Evolutionary conservation across 2,888 invertebrate genomes (phyloP).

Genomic region (Melolontha melolontha): DNA sequence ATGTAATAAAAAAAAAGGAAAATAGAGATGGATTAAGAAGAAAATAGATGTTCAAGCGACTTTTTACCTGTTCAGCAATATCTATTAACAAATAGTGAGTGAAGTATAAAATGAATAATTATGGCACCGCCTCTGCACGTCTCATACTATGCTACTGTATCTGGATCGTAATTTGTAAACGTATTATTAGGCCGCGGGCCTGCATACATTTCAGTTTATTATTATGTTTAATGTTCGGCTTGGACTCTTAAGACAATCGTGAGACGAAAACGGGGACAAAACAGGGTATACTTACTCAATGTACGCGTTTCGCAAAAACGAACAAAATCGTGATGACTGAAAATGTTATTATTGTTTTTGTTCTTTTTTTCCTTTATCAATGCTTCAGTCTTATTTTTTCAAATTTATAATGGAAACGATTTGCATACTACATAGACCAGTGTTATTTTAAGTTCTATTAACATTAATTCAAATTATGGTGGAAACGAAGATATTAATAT

Average conservation of each 20-base stretch:
- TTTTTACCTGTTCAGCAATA: conserved; percentile 53
- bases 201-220: conserved; percentile 64
- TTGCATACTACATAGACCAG: background rate
- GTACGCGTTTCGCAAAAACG: conserved; percentile 39
- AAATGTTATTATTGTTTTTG: conserved; percentile 27
- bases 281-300: background rate
- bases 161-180: conserved; percentile 64
- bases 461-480: conserved; percentile 17
- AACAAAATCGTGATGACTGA: conserved; percentile 34
- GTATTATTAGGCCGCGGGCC: conserved; percentile 62
- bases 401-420: conserved; percentile 5
- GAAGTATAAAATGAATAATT: conserved; percentile 65
- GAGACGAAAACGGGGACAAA: conserved; percentile 33
- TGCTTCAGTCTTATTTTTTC: conserved; percentile 13
- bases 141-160: conserved; percentile 64
- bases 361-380: background rate
- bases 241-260: conserved; percentile 39
- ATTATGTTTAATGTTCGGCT: conserved; percentile 53
- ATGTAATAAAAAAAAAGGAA: conserved; percentile 12
- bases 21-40: background rate
- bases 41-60: conserved; percentile 39
- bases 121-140: conserved; percentile 64
- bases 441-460: background rate
- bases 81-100: conserved; percentile 63
- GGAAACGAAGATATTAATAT: too few species aligned